Conservation (phyloP, 2,113 vertebrate species). For the Etheostoma cragini region DNA sequence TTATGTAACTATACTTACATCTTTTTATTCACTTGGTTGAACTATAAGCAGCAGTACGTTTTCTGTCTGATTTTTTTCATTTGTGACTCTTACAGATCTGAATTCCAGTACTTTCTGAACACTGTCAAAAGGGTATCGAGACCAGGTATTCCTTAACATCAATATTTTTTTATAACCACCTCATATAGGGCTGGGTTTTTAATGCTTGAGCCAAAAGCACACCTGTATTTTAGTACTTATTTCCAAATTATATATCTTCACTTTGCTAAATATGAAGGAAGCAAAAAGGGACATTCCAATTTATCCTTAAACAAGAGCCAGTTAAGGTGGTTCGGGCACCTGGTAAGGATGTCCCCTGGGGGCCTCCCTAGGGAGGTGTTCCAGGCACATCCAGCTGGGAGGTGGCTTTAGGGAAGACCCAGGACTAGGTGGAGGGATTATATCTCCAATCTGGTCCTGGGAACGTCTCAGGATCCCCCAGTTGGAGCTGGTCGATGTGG, state of each 20-base stretch:
- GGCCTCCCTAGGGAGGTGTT: no score
- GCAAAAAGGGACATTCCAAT: no score
- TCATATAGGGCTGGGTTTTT: background rate
- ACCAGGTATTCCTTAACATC: constrained; percentile 72
- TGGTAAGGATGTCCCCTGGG: no score
- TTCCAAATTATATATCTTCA: background rate
- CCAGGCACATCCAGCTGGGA: no score
- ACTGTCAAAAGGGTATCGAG: constrained; percentile 70
- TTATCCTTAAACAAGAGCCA: no score
- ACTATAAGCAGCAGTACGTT: background rate
- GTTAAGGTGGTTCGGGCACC: no score
- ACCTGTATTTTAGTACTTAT: no score
- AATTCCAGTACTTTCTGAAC: constrained; percentile 80
- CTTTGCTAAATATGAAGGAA: background rate
- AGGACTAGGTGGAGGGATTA: no score
- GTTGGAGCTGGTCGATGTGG: no score
- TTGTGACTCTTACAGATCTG: constrained; percentile 68
- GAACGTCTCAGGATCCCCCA: no score
- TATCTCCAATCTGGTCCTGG: no score
- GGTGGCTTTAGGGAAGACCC: no score
- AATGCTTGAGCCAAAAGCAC: background rate
- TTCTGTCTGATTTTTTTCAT: background rate
- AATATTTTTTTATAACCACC: background rate
- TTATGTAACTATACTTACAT: background rate
- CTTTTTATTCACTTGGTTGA: background rate